Evolutionary conservation across 2,888 invertebrate species (phyloP).

Genomic region (Tetragonisca angustula): DNA sequence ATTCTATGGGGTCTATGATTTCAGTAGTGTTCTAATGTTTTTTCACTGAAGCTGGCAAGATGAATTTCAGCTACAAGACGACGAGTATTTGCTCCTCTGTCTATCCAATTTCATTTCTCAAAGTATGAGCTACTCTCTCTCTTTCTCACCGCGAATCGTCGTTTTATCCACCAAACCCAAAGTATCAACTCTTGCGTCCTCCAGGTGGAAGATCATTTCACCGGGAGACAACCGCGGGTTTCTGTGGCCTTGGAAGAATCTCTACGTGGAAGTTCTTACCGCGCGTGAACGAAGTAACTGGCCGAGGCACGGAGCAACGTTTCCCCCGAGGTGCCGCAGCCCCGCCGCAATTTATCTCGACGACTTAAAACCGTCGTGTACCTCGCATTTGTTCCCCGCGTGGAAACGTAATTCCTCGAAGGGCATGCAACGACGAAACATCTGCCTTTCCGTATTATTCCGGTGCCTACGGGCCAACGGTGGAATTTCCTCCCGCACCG

Average conservation of each 20-base stretch:
- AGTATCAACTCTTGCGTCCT: not conserved
- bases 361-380: conserved; percentile 43
- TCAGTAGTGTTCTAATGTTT: too few relatives aligned
- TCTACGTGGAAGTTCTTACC: not conserved
- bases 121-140: not conserved
- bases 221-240: not conserved
- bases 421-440: conserved; percentile 1
- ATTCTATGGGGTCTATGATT: too few relatives aligned
- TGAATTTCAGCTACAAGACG: not conserved
- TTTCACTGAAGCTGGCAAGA: too few relatives aligned
- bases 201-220: too few relatives aligned
- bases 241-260: not conserved
- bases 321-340: conserved; percentile 27
- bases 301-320: conserved; percentile 6
- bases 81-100: not conserved
- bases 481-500: too few relatives aligned
- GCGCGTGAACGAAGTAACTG: conserved; percentile 20
- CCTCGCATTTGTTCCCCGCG: conserved; percentile 27
- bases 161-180: too few relatives aligned
- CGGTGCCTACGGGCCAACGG: not conserved
- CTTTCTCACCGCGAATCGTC: too few relatives aligned
- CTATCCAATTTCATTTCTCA: not conserved
- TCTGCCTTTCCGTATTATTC: conserved; percentile 12
- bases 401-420: conserved; percentile 40
- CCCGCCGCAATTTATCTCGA: conserved; percentile 38